These are phyloP conservation scores for Drosophila azteca DNA, from an alignment of 1,140 invertebrate genomes.

Conservation along the genomic window DNA sequence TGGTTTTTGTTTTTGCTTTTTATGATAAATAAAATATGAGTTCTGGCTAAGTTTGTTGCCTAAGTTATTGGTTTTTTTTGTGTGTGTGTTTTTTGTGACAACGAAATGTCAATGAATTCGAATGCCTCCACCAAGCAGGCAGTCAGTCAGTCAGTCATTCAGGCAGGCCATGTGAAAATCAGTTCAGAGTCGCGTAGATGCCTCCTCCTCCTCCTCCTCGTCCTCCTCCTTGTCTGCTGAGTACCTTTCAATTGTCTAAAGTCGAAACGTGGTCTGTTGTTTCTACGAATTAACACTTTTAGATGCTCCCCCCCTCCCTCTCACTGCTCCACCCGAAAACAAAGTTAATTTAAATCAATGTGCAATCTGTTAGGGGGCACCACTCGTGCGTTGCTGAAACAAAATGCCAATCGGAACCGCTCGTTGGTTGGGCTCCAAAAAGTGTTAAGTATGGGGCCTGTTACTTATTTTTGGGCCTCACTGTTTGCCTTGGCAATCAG, in stretches of 20 bases:
- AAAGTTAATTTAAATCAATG: slow-evolving; percentile 79
- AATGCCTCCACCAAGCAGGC: background rate
- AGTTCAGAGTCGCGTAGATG: slow-evolving; percentile 34
- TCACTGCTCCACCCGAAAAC: background rate
- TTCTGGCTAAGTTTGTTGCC: slow-evolving; percentile 70
- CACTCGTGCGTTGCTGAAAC: slow-evolving; percentile 78
- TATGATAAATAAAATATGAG: slow-evolving; percentile 77
- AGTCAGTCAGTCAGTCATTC: too few species aligned
- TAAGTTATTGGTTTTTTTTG: slow-evolving; percentile 62
- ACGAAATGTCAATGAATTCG: slow-evolving; percentile 73
- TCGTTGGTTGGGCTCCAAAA: slow-evolving; percentile 80
- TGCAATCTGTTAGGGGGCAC: slow-evolving; percentile 54
- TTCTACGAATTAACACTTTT: slow-evolving; percentile 64
- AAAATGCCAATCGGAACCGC: slow-evolving; percentile 66
- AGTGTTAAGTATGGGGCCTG: slow-evolving; percentile 75
- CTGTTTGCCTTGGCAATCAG: slow-evolving; percentile 73
- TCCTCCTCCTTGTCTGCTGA: slow-evolving; percentile 3
- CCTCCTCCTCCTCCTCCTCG: background rate
- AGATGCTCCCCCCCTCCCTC: background rate
- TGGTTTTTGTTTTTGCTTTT: slow-evolving; percentile 29
- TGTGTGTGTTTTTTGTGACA: background rate
- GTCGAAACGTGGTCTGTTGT: slow-evolving; percentile 42
- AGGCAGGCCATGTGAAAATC: slow-evolving; percentile 68
- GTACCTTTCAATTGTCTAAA: slow-evolving; percentile 51
- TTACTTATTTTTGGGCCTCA: slow-evolving; percentile 43